A percentile compares a stretch with the other conserved stretches of the same genome.
These are phyloP conservation scores for Brachylomia viminalis DNA, from an alignment of 2,888 invertebrate species.

Conservation along the genomic window DNA sequence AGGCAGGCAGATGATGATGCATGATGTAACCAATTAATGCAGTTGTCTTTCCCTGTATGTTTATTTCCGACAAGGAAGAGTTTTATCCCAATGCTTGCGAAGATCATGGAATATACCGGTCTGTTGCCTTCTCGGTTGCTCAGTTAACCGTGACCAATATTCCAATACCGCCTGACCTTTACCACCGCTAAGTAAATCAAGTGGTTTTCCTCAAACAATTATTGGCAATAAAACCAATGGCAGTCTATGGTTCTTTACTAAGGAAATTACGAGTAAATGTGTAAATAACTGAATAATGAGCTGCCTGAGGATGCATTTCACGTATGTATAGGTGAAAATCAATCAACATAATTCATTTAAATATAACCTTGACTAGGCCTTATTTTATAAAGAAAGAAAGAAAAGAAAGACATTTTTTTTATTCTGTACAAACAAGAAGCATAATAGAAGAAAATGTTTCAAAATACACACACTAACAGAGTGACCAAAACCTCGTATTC, in stretches of 20 bases:
- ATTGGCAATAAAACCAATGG: background rate
- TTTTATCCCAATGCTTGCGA: background rate
- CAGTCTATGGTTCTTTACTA: background rate
- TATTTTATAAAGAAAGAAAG: too few relatives aligned
- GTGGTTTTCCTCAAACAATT: conserved; percentile 22
- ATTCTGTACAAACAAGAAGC: too few relatives aligned
- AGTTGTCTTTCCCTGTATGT: background rate
- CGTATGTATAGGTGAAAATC: background rate
- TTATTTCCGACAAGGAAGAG: background rate
- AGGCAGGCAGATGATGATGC: background rate
- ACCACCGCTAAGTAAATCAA: background rate
- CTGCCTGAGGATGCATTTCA: background rate
- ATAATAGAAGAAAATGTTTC: too few relatives aligned
- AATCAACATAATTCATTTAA: background rate
- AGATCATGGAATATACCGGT: background rate
- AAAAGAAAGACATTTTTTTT: too few relatives aligned
- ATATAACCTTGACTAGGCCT: background rate
- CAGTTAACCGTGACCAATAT: background rate
- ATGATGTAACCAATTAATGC: background rate
- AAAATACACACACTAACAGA: too few relatives aligned
- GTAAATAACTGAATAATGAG: background rate
- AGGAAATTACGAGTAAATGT: background rate
- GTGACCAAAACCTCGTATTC: too few relatives aligned
- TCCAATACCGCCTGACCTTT: background rate
- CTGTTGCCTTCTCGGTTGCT: background rate